These are phyloP conservation scores for Aphelenchoides bicaudatus DNA, from an alignment of 2,888 invertebrate genomes.

Conservation along the genomic window DNA sequence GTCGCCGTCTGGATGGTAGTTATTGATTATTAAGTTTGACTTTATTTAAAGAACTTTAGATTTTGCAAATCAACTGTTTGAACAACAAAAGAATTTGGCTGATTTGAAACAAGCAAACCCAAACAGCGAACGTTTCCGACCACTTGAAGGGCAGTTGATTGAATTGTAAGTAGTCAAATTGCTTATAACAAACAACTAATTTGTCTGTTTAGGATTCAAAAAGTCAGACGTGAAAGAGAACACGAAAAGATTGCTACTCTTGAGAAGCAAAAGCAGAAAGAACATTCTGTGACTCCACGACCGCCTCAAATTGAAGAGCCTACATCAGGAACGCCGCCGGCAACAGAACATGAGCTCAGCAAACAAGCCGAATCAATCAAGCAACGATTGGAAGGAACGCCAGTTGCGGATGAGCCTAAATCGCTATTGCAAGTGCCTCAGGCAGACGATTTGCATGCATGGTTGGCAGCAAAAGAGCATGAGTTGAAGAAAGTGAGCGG, in stretches of 20 bases:
- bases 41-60: background rate
- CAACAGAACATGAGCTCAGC: slow-evolving; percentile 6
- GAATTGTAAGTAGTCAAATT: no score
- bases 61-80: slow-evolving; percentile 14
- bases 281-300: background rate
- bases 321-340: background rate
- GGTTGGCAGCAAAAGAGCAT: slow-evolving; percentile 4
- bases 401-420: slow-evolving; percentile 3
- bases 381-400: slow-evolving; percentile 14
- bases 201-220: no score
- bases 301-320: background rate
- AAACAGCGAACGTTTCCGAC: slow-evolving; percentile 14
- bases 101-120: slow-evolving; percentile 21
- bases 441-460: background rate
- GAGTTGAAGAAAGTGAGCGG: slow-evolving; percentile 16
- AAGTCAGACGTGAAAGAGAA: slow-evolving; percentile 18
- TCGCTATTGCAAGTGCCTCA: background rate
- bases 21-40: slow-evolving; percentile 7
- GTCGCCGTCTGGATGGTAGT: slow-evolving; percentile 21
- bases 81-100: slow-evolving; percentile 24
- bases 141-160: slow-evolving; percentile 19
- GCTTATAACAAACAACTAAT: no score
- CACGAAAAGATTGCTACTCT: slow-evolving; percentile 9
- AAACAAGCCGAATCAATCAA: slow-evolving; percentile 4
- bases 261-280: slow-evolving; percentile 8